A percentile compares a stretch with the other conserved stretches of the same genome.
Conservation (phyloP, 2,113 vertebrate genomes). For the Eretmochelys imbricata region DNA sequence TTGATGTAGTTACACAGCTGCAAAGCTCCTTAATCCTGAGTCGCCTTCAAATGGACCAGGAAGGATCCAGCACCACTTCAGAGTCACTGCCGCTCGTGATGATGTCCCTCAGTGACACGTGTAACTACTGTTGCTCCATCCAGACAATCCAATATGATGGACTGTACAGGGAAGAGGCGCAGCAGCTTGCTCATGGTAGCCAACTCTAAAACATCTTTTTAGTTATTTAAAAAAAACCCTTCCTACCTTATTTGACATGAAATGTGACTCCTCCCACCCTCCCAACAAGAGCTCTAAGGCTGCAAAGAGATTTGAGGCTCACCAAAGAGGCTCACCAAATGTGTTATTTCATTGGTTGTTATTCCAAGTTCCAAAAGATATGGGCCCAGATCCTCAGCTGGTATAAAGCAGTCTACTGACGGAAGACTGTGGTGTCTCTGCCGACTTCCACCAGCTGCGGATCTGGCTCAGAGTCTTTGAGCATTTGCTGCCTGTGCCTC, state of each 20-base stretch:
- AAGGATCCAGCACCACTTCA: not conserved
- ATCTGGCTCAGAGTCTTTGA: not conserved
- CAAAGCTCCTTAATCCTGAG: no score
- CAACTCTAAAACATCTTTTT: not conserved
- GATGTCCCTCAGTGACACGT: not conserved
- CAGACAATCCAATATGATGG: not conserved
- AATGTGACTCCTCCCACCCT: not conserved
- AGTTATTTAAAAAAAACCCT: not conserved
- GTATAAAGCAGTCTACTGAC: rapidly evolving
- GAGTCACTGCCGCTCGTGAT: not conserved
- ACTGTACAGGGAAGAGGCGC: not conserved
- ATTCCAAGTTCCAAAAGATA: rapidly evolving
- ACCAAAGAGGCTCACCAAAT: no score
- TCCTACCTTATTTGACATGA: not conserved
- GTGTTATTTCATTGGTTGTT: rapidly evolving
- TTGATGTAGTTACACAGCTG: not conserved
- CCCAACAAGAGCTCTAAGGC: not conserved
- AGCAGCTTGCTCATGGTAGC: not conserved
- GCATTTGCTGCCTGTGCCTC: not conserved
- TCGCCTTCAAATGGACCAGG: not conserved
- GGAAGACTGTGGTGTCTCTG: rapidly evolving
- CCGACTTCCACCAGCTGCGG: not conserved
- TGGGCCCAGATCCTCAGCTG: not conserved
- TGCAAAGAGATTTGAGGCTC: not conserved
- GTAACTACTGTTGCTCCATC: not conserved